Evolutionary conservation across 1,140 invertebrate species (phyloP).

Genomic region (Neodiprion fabricii): DNA sequence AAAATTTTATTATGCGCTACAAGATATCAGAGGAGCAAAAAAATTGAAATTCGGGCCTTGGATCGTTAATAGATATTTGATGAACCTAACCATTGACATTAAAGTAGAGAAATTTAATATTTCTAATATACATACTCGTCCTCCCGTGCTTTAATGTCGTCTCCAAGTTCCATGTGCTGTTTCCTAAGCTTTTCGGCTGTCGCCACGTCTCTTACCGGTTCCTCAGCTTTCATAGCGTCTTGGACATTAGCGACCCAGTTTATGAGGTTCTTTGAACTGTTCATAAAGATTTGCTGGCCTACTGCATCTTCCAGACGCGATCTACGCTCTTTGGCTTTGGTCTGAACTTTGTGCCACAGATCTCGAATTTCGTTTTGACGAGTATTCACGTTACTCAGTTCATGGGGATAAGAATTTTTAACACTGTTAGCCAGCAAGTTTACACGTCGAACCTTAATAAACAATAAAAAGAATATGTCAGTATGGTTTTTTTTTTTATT

Average conservation of each 20-base stretch:
- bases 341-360: slow-evolving; percentile 87
- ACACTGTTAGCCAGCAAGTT: slow-evolving; percentile 82
- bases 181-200: slow-evolving; percentile 91
- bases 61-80: slow-evolving; percentile 15
- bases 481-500: too few relatives aligned
- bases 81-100: neutral
- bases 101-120: slow-evolving; percentile 11
- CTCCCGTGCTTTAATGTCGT: slow-evolving; percentile 90
- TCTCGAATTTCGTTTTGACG: slow-evolving; percentile 86
- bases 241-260: slow-evolving; percentile 82
- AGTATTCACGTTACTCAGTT: slow-evolving; percentile 82
- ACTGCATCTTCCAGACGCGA: slow-evolving; percentile 89
- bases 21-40: neutral
- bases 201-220: slow-evolving; percentile 84
- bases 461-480: slow-evolving; percentile 21
- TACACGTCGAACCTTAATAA: slow-evolving; percentile 65
- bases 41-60: slow-evolving; percentile 3
- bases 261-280: slow-evolving; percentile 80
- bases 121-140: slow-evolving; percentile 72
- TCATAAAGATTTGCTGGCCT: slow-evolving; percentile 93
- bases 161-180: slow-evolving; percentile 87
- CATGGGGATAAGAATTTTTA: slow-evolving; percentile 89
- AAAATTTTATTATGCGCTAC: neutral
- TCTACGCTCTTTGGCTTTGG: slow-evolving; percentile 81
- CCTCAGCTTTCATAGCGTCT: slow-evolving; percentile 82